Evolutionary conservation across 2,113 vertebrate genomes (phyloP), one percentile per base, ranked within the genome.

Genomic region (Columba janthina): DNA sequence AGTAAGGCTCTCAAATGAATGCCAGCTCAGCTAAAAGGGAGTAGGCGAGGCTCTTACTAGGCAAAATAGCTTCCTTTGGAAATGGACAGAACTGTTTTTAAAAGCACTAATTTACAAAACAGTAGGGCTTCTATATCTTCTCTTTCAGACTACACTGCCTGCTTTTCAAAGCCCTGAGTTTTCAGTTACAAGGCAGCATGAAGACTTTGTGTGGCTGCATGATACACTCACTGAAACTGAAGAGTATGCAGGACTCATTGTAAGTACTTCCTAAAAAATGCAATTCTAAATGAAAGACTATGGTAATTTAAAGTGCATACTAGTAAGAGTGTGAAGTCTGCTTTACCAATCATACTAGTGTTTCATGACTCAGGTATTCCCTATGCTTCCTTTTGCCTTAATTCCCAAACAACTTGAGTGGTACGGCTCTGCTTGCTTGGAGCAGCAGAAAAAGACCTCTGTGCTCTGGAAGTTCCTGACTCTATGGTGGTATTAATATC

Each of bases 121-220:
- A 96, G 79, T 88, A 80, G 58, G 29, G 50, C 64, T 89, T 96
- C 77, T 96, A 15, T 83, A 76, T 96, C 69, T 96, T 94, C 78
- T 96, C 84, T 95, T 95, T 82, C 94, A 99, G 99, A 99, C 99
- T 56, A 99, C 99, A 6, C 96, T 99, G 71, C 98, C 98, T 92
- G 97, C 96, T 32, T 99, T 99, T 98, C 99, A 99, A 98, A 99
- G 98, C 97, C 91, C 99, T 24, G 99, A 99, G 21, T 99, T 99
- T 96, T 99, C 99, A 38, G 99, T 99, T 96, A 98, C 98, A 44
- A 98, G 99, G 85, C 99, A 99, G 88, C 99, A 99, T 75, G 99
- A 99, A 98, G 99, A 99, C 96, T 99, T 99, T 89, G 98, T 99
- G 85, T 99, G 99, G 99, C 96, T 99, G n/a, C 99, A 99, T 54